Evolutionary conservation across 2,113 vertebrate genomes (phyloP).

Genomic region (Heptranchias perlo): DNA sequence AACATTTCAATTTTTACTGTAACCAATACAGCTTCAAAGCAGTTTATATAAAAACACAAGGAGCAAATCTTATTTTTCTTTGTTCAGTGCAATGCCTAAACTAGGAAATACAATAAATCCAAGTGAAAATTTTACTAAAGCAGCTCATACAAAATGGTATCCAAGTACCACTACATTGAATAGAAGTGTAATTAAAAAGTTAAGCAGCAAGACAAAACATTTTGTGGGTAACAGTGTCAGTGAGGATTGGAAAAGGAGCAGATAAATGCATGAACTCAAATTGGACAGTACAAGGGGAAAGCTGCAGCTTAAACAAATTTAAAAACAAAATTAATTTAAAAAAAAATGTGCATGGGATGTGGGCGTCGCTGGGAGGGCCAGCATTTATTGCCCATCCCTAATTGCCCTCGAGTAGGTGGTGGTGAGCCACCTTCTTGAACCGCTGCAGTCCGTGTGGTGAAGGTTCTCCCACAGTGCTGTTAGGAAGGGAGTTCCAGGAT

Average conservation of each 20-base stretch:
- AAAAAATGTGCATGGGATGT: too few species aligned
- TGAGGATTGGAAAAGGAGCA: not conserved
- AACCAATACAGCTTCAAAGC: not conserved
- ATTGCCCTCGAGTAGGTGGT: too few species aligned
- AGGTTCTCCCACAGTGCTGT: too few species aligned
- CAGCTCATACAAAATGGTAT: not conserved
- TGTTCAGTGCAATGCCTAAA: not conserved
- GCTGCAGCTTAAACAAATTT: not conserved
- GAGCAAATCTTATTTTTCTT: not conserved
- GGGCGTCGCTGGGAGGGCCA: too few species aligned
- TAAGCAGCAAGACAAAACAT: not conserved
- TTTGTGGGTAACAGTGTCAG: not conserved
- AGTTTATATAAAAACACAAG: not conserved
- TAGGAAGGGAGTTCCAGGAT: too few species aligned
- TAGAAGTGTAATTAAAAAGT: not conserved
- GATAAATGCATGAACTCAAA: conserved; percentile 4
- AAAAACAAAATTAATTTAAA: not conserved
- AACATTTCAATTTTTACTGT: not conserved
- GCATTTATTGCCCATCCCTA: too few species aligned
- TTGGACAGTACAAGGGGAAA: not conserved
- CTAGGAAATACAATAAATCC: not conserved
- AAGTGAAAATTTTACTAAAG: not conserved
- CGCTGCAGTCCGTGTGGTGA: too few species aligned
- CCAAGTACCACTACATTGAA: not conserved
- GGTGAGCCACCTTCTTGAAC: too few species aligned